Evolutionary conservation across 1,140 invertebrate species (phyloP), one percentile per base, ranked within the genome.

Genomic region (Brachionus rotundiformis): DNA sequence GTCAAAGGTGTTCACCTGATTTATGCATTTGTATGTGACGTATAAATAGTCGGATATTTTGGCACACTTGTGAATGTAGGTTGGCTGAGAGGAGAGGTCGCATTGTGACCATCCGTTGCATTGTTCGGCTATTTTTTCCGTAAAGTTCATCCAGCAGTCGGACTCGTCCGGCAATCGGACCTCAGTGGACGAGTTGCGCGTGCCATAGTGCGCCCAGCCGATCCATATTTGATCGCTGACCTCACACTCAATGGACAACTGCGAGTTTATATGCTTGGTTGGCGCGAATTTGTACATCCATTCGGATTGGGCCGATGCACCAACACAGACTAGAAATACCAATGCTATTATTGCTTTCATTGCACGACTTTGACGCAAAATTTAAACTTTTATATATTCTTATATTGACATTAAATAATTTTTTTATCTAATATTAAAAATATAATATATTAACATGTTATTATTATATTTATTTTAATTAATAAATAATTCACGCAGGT

Each of bases 71-170:
- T 81, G 79, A 2, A 81, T 81, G 31, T 63, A 81, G 11, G 54
- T 63, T 1, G 54, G 63, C 16, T 63, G 54, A 0, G 54, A 41
- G 13, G 54, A 63, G 7, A 81, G n/a, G 19, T 63, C 63, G 31
- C 79, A 81, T 29, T 81, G 31, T 5, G 59, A 33, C n/a, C 31
- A 47, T 31, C 79, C 79, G 31, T 81, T 81, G 16, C 79, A 81
- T 23, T 63, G 79, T 81, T 81, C 79, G 31, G 79, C 79, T 31
- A 81, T 81, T 68, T 81, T 81, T 44, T 68, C 41, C 5, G 79
- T 81, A 49, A 63, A 81, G 63, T 81, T 63, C 79, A 81, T 81
- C 54, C 54, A 63, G 47, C 79, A 81, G 31, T 81, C 79, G 8
- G 25, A 27, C 44, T 81, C 79, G 47, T 47, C 47, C 0, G 54